Conservation (phyloP, 2,797 vertebrate species). For the Xenopus petersii region DNA sequence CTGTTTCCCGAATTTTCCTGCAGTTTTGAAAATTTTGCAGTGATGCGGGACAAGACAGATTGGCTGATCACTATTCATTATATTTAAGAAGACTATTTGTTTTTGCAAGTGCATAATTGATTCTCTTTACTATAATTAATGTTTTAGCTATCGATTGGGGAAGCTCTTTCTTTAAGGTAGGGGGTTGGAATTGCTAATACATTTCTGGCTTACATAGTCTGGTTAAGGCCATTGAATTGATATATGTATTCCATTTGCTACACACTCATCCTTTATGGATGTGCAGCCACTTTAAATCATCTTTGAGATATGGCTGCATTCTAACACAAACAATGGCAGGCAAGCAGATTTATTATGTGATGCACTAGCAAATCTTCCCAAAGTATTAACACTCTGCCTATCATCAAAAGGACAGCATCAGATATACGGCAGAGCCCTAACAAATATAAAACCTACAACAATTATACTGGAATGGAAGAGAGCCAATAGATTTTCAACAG, state of each 20-base stretch:
- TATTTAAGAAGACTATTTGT: slow-evolving; percentile 37
- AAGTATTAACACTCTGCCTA: slow-evolving; percentile 41
- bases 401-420: slow-evolving; percentile 15
- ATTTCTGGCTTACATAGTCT: slow-evolving; percentile 39
- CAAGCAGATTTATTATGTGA: slow-evolving; percentile 27
- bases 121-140: slow-evolving; percentile 41
- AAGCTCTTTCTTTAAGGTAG: slow-evolving; percentile 23
- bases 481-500: slow-evolving; percentile 17
- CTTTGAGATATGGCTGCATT: slow-evolving; percentile 31
- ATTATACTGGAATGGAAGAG: slow-evolving; percentile 9
- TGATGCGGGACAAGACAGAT: too few relatives aligned
- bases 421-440: slow-evolving; percentile 33
- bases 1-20: too few relatives aligned
- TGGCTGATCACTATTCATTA: neutral
- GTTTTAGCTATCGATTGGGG: slow-evolving; percentile 44
- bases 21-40: too few relatives aligned
- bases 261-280: slow-evolving; percentile 41
- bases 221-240: slow-evolving; percentile 33
- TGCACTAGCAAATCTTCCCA: slow-evolving; percentile 38
- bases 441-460: slow-evolving; percentile 31
- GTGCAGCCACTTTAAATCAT: slow-evolving; percentile 44
- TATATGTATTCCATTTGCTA: slow-evolving; percentile 47
- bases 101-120: slow-evolving; percentile 38
- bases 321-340: slow-evolving; percentile 44
- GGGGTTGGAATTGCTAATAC: slow-evolving; percentile 24